Percentiles rank a stretch among this genome's conserved stretches.
phyloP scores from a whole-genome alignment of 2,113 vertebrate genomes.

The Alectura lathami region DNA sequence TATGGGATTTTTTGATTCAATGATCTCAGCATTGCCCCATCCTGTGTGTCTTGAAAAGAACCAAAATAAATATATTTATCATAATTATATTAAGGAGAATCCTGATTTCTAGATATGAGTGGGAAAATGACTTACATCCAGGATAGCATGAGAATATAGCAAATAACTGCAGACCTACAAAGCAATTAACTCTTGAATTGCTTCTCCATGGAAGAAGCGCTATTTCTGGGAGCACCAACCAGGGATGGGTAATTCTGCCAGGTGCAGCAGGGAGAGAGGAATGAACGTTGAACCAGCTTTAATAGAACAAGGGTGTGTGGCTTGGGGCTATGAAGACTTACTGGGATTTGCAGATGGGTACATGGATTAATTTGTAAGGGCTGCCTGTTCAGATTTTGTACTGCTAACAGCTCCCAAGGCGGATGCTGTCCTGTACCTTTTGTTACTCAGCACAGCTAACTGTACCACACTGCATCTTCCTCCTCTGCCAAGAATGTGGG shows the following conservation, averaged over 20 bases:
- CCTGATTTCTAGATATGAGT: neutral
- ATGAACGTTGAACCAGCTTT: neutral
- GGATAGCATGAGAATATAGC: neutral
- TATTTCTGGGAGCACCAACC: neutral
- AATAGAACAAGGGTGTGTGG: neutral
- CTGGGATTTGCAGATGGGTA: neutral
- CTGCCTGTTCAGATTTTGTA: neutral
- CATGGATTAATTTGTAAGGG: neutral
- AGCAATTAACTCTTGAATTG: neutral
- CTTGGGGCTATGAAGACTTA: neutral
- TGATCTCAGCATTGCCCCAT: neutral
- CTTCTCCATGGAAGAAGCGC: neutral
- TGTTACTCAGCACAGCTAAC: neutral
- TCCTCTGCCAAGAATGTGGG: slow-evolving; percentile 52
- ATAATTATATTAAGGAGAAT: neutral
- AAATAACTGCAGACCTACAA: neutral
- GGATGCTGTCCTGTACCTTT: neutral
- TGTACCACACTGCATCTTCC: neutral
- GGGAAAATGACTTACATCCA: neutral
- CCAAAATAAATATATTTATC: neutral
- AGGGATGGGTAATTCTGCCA: neutral
- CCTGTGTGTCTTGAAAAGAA: neutral
- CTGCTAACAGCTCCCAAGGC: neutral
- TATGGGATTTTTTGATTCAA: neutral
- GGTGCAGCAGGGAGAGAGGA: neutral